These are phyloP conservation scores for Nanorana parkeri DNA, from an alignment of 2,113 vertebrate genomes.

Conservation along the genomic window DNA sequence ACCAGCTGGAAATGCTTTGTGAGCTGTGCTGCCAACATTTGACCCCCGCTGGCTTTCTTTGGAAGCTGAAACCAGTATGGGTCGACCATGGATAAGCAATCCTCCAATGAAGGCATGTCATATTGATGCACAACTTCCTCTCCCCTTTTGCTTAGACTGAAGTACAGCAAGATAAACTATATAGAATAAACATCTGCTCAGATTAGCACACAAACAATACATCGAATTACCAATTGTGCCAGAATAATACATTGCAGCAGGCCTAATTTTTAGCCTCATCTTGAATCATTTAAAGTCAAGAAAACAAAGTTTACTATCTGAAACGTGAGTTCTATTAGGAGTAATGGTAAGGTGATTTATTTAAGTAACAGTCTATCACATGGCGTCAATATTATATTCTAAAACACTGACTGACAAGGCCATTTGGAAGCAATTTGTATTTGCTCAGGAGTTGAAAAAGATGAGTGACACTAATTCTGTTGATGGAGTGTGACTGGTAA, in stretches of 20 bases:
- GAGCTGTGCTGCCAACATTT: slow-evolving; percentile 69
- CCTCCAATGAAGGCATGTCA: slow-evolving; percentile 65
- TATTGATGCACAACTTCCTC: slow-evolving; percentile 52
- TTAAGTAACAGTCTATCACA: slow-evolving; percentile 33
- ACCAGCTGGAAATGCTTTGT: slow-evolving; percentile 72
- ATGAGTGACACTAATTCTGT: slow-evolving; percentile 25
- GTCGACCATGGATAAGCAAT: slow-evolving; percentile 66
- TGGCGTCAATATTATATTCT: slow-evolving; percentile 13
- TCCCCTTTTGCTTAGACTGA: slow-evolving; percentile 42
- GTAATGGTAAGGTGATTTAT: slow-evolving; percentile 33
- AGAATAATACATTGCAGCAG: neutral
- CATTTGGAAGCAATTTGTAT: slow-evolving; percentile 41
- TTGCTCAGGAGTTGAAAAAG: slow-evolving; percentile 19
- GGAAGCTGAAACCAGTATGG: slow-evolving; percentile 68
- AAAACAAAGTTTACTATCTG: slow-evolving; percentile 29
- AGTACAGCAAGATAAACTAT: slow-evolving; percentile 48
- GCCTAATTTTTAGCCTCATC: slow-evolving; percentile 13
- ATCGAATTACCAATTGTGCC: slow-evolving; percentile 57
- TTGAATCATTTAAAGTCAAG: slow-evolving; percentile 44
- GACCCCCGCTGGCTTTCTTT: slow-evolving; percentile 70
- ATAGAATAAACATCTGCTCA: slow-evolving; percentile 42
- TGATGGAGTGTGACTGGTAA: slow-evolving; percentile 26
- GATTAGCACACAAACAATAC: slow-evolving; percentile 48
- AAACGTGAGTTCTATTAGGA: slow-evolving; percentile 21
- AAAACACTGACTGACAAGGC: slow-evolving; percentile 34